phyloP scores from a whole-genome alignment of 2,797 vertebrate species.

The Sandelia bainsii region DNA sequence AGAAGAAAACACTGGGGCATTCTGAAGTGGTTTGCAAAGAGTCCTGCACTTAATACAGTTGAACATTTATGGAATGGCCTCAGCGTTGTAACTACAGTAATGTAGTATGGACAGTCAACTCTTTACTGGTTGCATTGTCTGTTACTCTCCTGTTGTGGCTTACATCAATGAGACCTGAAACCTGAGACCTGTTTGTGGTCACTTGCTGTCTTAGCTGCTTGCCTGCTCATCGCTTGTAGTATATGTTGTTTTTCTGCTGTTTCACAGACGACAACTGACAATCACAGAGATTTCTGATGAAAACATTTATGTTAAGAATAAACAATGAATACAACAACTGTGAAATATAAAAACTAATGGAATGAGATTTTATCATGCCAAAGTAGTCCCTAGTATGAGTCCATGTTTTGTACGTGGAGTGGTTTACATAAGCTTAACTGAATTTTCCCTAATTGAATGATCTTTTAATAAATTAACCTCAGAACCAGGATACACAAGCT shows the following conservation, averaged over 20 bases:
- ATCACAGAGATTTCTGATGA: too few species aligned
- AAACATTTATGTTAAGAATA: too few species aligned
- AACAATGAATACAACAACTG: background rate
- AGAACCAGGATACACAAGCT: conserved; percentile 13
- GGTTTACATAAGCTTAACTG: conserved; percentile 33
- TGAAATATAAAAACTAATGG: conserved; percentile 1
- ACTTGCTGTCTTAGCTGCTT: background rate
- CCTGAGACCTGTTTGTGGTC: too few species aligned
- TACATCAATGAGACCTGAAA: too few species aligned
- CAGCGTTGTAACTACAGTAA: background rate
- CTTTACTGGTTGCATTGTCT: background rate
- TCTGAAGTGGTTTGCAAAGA: too few species aligned
- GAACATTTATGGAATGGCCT: background rate
- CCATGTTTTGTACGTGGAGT: background rate
- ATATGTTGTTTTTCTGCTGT: too few species aligned
- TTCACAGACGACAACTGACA: too few species aligned
- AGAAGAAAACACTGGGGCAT: too few species aligned
- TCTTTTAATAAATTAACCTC: conserved; percentile 3
- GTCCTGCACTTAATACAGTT: too few species aligned
- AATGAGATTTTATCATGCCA: conserved; percentile 32
- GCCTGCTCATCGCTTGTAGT: background rate
- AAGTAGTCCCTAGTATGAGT: background rate
- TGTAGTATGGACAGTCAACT: background rate
- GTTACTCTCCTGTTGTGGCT: background rate
- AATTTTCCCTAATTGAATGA: conserved; percentile 28